phyloP scores from a whole-genome alignment of 2,797 vertebrate species.

The Onychomys arenicola region DNA sequence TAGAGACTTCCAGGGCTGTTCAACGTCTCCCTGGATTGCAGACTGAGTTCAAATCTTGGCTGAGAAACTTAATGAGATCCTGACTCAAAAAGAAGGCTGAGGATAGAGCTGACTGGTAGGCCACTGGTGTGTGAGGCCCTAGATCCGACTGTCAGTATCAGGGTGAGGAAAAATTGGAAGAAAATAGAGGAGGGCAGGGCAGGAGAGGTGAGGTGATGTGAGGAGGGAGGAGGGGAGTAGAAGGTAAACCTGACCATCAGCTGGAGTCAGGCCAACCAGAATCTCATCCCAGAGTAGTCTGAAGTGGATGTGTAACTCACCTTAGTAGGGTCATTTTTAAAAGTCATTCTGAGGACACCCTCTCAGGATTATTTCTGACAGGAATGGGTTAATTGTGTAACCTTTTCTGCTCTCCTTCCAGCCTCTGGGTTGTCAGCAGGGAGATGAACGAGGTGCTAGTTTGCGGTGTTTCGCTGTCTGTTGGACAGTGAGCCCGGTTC shows the following conservation, averaged over 20 bases:
- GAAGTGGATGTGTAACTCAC: constrained; percentile 56
- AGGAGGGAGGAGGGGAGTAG: not conserved
- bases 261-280: not conserved
- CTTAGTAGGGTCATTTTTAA: constrained; percentile 73
- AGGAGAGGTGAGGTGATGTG: not conserved
- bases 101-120: not conserved
- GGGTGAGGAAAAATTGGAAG: not conserved
- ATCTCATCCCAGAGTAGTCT: constrained; percentile 44
- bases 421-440: constrained; percentile 82
- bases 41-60: not conserved
- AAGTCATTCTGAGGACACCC: constrained; percentile 76
- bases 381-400: constrained; percentile 87
- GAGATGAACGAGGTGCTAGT: constrained; percentile 85
- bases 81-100: too few relatives aligned
- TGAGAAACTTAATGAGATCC: not conserved
- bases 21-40: not conserved
- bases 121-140: not conserved
- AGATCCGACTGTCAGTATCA: not conserved
- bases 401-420: constrained; percentile 84
- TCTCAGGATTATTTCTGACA: constrained; percentile 82
- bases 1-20: not conserved
- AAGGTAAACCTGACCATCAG: not conserved
- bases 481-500: constrained; percentile 86
- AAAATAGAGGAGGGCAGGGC: not conserved
- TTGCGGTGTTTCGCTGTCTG: constrained; percentile 85